Percentiles rank a stretch among this genome's conserved stretches.
These are phyloP conservation scores for Brachyistius frenatus DNA, from an alignment of 2,113 vertebrate genomes.

Conservation along the genomic window DNA sequence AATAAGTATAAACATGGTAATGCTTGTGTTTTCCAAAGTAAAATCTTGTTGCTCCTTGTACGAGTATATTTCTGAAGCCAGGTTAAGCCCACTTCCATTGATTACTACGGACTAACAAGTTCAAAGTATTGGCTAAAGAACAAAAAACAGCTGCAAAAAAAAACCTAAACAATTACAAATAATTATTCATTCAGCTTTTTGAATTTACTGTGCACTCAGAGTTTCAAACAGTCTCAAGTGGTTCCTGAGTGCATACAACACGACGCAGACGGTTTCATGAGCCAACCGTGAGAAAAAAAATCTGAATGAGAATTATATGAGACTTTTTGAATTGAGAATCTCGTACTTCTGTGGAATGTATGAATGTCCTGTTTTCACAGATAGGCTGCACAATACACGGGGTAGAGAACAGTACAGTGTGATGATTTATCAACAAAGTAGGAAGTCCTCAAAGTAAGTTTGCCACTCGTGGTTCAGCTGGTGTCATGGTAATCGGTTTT, in stretches of 20 bases:
- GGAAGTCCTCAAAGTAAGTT: slow-evolving; percentile 78
- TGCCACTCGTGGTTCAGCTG: slow-evolving; percentile 78
- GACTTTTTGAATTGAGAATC: slow-evolving; percentile 38
- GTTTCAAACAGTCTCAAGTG: not conserved
- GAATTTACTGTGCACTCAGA: not conserved
- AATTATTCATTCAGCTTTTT: not conserved
- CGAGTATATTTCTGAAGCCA: not conserved
- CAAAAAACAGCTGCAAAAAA: no score
- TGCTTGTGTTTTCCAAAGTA: no score
- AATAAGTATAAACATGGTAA: no score
- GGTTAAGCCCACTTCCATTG: not conserved
- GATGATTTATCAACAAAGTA: slow-evolving; percentile 57
- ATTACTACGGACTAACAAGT: not conserved
- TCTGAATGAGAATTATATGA: slow-evolving; percentile 13
- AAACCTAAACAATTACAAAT: not conserved
- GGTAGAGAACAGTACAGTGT: slow-evolving; percentile 7
- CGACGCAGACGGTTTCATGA: slow-evolving; percentile 6
- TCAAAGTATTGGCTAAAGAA: not conserved
- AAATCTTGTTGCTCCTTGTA: not conserved
- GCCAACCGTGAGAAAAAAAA: not conserved
- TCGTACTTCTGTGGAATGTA: slow-evolving; percentile 41
- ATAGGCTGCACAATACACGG: slow-evolving; percentile 22
- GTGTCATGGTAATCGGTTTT: slow-evolving; percentile 85
- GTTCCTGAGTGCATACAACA: not conserved
- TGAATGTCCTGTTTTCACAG: slow-evolving; percentile 31